Percentiles rank a stretch among this genome's conserved stretches.
These are phyloP conservation scores for Equus przewalskii DNA, from an alignment of 2,113 vertebrate genomes.

Conservation along the genomic window DNA sequence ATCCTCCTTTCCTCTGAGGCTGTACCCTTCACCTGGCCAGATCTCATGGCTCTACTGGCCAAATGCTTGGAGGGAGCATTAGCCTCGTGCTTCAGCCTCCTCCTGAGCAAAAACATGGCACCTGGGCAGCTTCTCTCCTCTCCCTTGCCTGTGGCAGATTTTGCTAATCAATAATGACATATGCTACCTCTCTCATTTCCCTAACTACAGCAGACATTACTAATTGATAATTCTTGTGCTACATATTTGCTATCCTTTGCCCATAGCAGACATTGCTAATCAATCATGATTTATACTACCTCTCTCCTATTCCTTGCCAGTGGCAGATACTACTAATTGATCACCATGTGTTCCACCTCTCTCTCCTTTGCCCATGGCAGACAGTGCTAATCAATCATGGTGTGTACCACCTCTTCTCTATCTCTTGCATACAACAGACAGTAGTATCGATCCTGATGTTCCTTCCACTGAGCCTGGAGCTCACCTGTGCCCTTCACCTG, in stretches of 20 bases:
- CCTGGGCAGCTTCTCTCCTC: background rate
- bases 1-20: background rate
- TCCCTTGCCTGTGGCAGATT: background rate
- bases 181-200: background rate
- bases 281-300: background rate
- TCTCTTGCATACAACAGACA: background rate
- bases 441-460: background rate
- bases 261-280: background rate
- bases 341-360: background rate
- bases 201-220: background rate
- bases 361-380: background rate
- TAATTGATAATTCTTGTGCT: background rate
- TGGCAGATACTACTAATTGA: background rate
- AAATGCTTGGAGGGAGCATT: background rate
- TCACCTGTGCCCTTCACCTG: constrained; percentile 92
- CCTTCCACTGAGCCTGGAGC: background rate
- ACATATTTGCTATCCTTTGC: background rate
- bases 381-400: background rate
- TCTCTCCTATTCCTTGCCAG: no score
- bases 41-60: background rate
- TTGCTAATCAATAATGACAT: background rate
- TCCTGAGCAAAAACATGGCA: background rate
- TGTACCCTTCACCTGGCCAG: background rate
- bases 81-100: background rate
- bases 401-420: background rate